phyloP scores from a whole-genome alignment of 2,888 invertebrate genomes.

The Patella ulyssiponensis region DNA sequence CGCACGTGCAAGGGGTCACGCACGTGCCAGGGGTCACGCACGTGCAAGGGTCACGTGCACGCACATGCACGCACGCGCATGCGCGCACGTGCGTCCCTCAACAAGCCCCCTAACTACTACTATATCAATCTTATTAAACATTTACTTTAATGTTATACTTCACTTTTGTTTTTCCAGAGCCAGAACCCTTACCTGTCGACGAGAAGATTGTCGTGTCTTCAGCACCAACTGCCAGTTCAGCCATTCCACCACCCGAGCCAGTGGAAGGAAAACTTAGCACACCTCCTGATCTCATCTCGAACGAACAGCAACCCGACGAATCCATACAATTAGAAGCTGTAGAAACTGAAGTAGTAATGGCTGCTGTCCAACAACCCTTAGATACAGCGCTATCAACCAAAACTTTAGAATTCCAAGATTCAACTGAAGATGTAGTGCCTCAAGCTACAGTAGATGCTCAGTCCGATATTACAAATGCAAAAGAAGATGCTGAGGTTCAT shows the following conservation, averaged over 20 bases:
- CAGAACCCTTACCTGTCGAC: background rate
- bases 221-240: background rate
- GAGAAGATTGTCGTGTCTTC: background rate
- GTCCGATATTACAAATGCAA: background rate
- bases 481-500: background rate
- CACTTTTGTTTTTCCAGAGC: background rate
- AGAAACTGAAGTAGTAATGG: background rate
- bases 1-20: too few species aligned
- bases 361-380: background rate
- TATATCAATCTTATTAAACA: too few species aligned
- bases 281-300: background rate
- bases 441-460: too few species aligned
- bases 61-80: too few species aligned
- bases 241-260: conserved; percentile 1
- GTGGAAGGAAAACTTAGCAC: background rate
- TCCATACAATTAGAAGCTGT: background rate
- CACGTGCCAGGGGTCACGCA: too few species aligned
- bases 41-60: too few species aligned
- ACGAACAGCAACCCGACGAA: background rate
- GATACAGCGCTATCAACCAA: background rate
- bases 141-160: background rate
- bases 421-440: too few species aligned
- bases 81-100: too few species aligned
- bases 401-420: too few species aligned
- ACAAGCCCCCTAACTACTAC: too few species aligned